Conservation (phyloP, 2,888 invertebrate genomes). For the Mesochorus sp. region DNA sequence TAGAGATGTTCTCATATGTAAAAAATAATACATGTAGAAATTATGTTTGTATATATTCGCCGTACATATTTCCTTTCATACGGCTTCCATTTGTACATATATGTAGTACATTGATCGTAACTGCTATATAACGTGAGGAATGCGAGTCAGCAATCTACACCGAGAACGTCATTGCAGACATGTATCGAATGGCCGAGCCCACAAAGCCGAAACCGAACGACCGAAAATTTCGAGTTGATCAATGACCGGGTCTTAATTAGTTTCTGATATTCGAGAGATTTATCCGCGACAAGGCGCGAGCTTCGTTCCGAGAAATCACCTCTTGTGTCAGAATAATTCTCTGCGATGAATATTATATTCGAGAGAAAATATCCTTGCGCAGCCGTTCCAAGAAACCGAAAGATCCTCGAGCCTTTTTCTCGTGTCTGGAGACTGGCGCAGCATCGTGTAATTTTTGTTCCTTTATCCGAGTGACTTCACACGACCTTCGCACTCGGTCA, state of each 20-base stretch:
- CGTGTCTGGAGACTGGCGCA: constrained; percentile 2
- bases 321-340: too few relatives aligned
- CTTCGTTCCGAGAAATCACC: constrained; percentile 20
- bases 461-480: constrained; percentile 9
- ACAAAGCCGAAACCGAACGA: constrained; percentile 37
- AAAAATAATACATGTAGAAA: too few relatives aligned
- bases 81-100: not conserved
- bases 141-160: constrained; percentile 6
- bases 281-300: constrained; percentile 22
- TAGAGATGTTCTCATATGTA: too few relatives aligned
- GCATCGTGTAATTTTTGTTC: constrained; percentile 3
- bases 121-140: not conserved
- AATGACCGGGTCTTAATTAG: constrained; percentile 55
- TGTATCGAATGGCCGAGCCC: constrained; percentile 33
- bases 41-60: too few relatives aligned
- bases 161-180: constrained; percentile 24
- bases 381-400: constrained; percentile 15
- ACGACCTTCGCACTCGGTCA: constrained; percentile 29
- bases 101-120: not conserved
- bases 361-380: constrained; percentile 10
- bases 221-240: constrained; percentile 42
- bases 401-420: constrained; percentile 14
- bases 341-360: constrained; percentile 31
- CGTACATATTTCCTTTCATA: too few relatives aligned
- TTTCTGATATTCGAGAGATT: constrained; percentile 50